Evolutionary conservation across 2,113 vertebrate genomes (phyloP).

Genomic region (Mesitornis unicolor): DNA sequence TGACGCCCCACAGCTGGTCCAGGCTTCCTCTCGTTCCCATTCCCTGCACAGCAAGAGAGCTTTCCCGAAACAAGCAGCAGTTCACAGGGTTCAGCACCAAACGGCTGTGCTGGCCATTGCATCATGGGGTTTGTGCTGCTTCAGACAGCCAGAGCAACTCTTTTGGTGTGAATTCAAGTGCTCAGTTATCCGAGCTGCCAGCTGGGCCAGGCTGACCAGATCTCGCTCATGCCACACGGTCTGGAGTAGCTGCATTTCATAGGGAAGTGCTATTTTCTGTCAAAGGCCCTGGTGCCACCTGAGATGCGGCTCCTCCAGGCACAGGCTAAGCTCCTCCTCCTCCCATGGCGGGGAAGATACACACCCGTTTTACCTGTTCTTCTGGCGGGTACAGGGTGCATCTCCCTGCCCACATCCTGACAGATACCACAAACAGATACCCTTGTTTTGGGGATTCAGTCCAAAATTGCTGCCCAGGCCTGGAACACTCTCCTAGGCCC

Average conservation of each 20-base stretch:
- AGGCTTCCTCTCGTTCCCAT: background rate
- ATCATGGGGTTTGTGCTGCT: rapidly evolving
- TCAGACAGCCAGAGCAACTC: background rate
- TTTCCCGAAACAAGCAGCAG: background rate
- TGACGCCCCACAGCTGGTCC: background rate
- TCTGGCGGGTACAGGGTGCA: background rate
- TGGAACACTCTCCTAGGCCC: background rate
- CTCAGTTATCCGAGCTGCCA: background rate
- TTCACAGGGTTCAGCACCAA: background rate
- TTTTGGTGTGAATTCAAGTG: background rate
- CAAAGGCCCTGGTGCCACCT: background rate
- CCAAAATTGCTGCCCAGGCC: rapidly evolving
- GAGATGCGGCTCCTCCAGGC: background rate
- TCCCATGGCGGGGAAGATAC: background rate
- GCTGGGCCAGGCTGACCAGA: background rate
- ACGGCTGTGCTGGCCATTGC: rapidly evolving
- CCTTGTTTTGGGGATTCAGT: background rate
- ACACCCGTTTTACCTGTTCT: background rate
- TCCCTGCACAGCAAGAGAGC: background rate
- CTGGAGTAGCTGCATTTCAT: background rate
- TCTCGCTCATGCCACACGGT: background rate
- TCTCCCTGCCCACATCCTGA: background rate
- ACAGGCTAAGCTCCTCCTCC: background rate
- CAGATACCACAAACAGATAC: background rate
- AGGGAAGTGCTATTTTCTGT: background rate